Conservation (phyloP, 2,888 invertebrate genomes). For the Agonum fuliginosum region DNA sequence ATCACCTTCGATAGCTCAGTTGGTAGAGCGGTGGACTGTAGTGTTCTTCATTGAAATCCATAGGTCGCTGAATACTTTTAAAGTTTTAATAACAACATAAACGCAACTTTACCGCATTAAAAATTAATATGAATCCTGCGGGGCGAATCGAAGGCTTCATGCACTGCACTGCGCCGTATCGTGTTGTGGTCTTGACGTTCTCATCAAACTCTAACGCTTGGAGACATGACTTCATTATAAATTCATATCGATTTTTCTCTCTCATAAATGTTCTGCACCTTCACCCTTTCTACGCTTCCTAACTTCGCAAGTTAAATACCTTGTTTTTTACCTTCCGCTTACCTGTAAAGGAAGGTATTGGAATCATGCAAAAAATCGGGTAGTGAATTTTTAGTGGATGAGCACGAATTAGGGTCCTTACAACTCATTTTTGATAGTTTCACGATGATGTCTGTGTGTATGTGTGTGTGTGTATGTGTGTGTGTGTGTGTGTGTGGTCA, state of each 20-base stretch:
- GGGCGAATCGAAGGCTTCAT: background rate
- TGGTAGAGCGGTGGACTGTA: no score
- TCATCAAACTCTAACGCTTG: slow-evolving; percentile 1
- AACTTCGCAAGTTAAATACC: background rate
- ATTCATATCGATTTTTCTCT: slow-evolving; percentile 45
- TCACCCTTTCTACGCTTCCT: background rate
- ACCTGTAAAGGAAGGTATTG: no score
- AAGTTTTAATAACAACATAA: background rate
- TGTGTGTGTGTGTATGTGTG: no score
- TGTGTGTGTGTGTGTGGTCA: no score
- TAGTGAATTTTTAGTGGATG: no score
- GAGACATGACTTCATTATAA: slow-evolving; percentile 40
- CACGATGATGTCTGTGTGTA: no score
- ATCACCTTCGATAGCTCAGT: no score
- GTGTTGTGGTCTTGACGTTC: slow-evolving; percentile 25
- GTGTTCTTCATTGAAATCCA: no score
- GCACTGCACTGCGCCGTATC: background rate
- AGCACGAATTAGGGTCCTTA: no score
- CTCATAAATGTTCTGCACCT: slow-evolving; percentile 3
- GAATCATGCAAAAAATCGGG: no score
- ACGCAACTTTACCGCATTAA: background rate
- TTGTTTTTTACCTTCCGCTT: no score
- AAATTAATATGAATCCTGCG: background rate
- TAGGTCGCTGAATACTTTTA: background rate
- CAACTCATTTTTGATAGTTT: no score